Evolutionary conservation across 2,113 vertebrate species (phyloP), one percentile per base, ranked within the genome.

Genomic region (Motacilla alba): DNA sequence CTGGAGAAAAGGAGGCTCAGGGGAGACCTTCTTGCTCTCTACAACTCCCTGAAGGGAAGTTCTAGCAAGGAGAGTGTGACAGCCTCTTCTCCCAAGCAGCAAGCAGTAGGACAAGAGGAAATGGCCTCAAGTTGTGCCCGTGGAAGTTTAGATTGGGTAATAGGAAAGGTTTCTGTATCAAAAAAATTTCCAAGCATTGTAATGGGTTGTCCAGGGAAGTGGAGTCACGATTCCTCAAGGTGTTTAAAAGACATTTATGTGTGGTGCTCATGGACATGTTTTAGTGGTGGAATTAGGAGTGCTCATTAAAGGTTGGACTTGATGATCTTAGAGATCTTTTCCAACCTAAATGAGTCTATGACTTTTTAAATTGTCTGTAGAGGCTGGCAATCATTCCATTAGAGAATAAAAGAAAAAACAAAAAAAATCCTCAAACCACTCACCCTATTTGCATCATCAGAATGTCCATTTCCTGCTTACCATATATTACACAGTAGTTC

Each of bases 41-140:
- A 11, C 6, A 33, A 13, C 6, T 68, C 16, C 22, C n/a, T 80
- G 68, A 55, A 68, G 60, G 26, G 22, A 86, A 11, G 6, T 11
- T 56, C 13, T 10, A 43, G 41, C 0, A 0, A 43, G 47, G 16
- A 43, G 13, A 31, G 2, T 31, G 11, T 39, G 18, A 53, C 10
- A 5, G 22, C 15, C 26, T 74, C 15, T 62, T 68, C 27, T 43
- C 15, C 31, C 18, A 33, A 8, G n/a, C 3, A 68, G 20, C 22
- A 28, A 68, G 22, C 2, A 47, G 26, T 18, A 28, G 4, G 31
- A 33, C 19, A 62, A 55, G 60, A 85, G n/a, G 9, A 86, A 53
- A 55, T 27, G 10, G 8, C 26, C 15, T 80, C 53, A 68, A 7
- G 27, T 49, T 68, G 22, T 47, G 26, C 15, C 39, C 41, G 18